A percentile compares a stretch with the other conserved stretches of the same genome.
Evolutionary conservation across 37 sponge, comb jelly and placozoan species (phyloP).

Genomic region (Beroe ovata): DNA sequence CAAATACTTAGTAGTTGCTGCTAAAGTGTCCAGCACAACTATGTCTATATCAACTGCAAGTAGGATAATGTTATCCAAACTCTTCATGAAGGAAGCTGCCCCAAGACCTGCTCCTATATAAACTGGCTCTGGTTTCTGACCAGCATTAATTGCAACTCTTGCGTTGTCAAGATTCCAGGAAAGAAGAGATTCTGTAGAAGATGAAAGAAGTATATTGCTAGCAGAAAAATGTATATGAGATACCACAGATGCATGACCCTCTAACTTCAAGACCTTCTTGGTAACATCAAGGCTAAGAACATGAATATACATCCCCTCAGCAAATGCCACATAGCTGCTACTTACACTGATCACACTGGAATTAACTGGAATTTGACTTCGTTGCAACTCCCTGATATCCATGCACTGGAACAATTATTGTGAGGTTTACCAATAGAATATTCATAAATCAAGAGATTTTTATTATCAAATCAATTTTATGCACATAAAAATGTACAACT

Average conservation of each 20-base stretch:
- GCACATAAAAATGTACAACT: too few species aligned
- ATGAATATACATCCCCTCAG: neutral
- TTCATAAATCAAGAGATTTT: too few species aligned
- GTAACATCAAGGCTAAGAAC: slow-evolving; percentile 11
- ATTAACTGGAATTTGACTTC: neutral
- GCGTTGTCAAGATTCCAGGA: slow-evolving; percentile 29
- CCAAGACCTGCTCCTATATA: slow-evolving; percentile 52
- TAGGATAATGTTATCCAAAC: neutral
- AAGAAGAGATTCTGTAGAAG: slow-evolving; percentile 36
- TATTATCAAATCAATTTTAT: too few species aligned
- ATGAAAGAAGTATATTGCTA: slow-evolving; percentile 4
- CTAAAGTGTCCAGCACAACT: neutral
- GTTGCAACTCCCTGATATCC: slow-evolving; percentile 1
- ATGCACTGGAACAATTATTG: neutral
- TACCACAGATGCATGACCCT: neutral
- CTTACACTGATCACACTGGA: neutral
- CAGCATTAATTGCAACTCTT: slow-evolving; percentile 2
- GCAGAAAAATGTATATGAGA: slow-evolving; percentile 44
- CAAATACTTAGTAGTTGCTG: slow-evolving; percentile 4
- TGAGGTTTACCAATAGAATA: too few species aligned
- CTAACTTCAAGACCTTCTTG: neutral
- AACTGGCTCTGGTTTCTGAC: neutral
- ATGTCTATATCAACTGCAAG: neutral
- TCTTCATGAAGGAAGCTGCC: neutral
- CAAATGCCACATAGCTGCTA: slow-evolving; percentile 2